Percentiles rank a stretch among this genome's conserved stretches.
Conservation (phyloP, 2,888 invertebrate genomes). For the Caenorhabditis sinica region DNA sequence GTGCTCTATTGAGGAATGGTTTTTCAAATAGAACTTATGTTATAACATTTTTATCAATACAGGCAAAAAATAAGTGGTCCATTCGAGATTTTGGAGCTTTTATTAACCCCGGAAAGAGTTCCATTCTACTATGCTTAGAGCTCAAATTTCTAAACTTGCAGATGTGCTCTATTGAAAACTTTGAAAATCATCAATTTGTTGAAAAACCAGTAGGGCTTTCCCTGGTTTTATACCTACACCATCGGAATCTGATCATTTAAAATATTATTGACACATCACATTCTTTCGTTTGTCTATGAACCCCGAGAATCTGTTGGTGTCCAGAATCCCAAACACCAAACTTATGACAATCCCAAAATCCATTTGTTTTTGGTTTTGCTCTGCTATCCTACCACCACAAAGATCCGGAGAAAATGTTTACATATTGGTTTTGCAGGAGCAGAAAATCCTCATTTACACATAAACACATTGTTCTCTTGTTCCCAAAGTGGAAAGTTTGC, state of each 20-base stretch:
- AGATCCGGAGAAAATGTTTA: slow-evolving; percentile 12
- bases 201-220: not conserved
- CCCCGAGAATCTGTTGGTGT: too few relatives aligned
- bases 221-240: not conserved
- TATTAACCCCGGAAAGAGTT: too few relatives aligned
- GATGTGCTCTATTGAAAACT: not conserved
- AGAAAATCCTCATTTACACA: not conserved
- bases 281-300: too few relatives aligned
- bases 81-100: too few relatives aligned
- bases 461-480: slow-evolving; percentile 17
- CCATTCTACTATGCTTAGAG: too few relatives aligned
- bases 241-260: too few relatives aligned
- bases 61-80: not conserved
- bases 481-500: slow-evolving; percentile 3
- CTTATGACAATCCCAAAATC: slow-evolving; percentile 8
- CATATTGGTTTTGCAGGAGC: not conserved
- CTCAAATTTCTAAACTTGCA: too few relatives aligned
- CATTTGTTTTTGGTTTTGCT: not conserved
- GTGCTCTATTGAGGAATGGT: not conserved
- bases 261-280: too few relatives aligned
- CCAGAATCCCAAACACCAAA: slow-evolving; percentile 1
- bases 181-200: not conserved
- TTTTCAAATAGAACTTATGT: too few relatives aligned
- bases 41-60: too few relatives aligned
- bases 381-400: not conserved